A percentile compares a stretch with the other conserved stretches of the same genome.
Evolutionary conservation across 2,797 vertebrate genomes (phyloP).

Genomic region (Muscicapa comitata): DNA sequence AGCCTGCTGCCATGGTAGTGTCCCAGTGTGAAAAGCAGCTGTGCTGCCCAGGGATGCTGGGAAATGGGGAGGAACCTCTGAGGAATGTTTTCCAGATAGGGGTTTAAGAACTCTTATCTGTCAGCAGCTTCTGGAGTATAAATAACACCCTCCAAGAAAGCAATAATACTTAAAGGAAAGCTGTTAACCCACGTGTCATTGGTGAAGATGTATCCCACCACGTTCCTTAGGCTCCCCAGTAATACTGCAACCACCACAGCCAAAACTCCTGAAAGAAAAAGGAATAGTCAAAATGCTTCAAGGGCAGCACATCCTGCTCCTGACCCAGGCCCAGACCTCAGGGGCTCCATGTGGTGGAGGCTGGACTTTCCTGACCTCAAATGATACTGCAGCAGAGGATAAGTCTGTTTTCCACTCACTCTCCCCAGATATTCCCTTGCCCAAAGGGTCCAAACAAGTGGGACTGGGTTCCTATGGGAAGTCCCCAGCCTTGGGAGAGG

Average conservation of each 20-base stretch:
- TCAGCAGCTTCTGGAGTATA: neutral
- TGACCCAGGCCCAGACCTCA: neutral
- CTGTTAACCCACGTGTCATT: conserved; percentile 66
- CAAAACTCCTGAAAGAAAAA: conserved; percentile 58
- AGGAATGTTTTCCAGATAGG: neutral
- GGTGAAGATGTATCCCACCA: conserved; percentile 75
- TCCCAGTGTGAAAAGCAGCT: neutral
- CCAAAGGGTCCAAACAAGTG: neutral
- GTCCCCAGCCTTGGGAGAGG: too few species aligned
- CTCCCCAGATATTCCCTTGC: neutral
- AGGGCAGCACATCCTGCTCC: neutral
- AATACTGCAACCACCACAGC: conserved; percentile 52
- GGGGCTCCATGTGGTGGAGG: neutral
- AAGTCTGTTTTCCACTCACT: neutral
- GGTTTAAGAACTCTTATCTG: neutral
- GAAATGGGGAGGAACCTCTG: neutral
- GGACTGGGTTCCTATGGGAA: neutral
- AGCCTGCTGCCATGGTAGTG: neutral
- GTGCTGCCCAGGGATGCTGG: neutral
- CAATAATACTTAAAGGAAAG: neutral
- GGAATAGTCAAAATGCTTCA: neutral
- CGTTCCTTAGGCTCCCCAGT: conserved; percentile 53
- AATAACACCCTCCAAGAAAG: neutral
- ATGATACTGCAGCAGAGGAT: neutral
- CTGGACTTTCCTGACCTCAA: neutral